Evolutionary conservation across 2,888 invertebrate species (phyloP).

Genomic region (Andrena camellia): DNA sequence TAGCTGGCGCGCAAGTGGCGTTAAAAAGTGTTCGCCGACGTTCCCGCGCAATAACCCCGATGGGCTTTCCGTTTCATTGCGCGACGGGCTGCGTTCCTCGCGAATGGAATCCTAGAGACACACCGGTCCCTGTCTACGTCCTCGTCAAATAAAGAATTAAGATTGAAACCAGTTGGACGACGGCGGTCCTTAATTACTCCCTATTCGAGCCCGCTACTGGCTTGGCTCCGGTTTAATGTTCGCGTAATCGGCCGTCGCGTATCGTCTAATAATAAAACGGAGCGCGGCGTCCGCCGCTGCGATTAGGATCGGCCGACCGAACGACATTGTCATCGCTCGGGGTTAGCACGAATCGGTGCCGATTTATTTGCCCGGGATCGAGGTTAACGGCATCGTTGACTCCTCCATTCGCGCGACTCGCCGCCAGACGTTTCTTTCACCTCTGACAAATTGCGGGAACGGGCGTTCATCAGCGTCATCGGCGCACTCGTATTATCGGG

Average conservation of each 20-base stretch:
- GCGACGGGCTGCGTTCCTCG: neutral
- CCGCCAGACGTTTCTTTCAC: conserved; percentile 36
- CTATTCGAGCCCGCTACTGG: neutral
- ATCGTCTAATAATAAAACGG: conserved; percentile 26
- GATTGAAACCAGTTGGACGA: conserved; percentile 33
- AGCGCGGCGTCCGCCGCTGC: neutral
- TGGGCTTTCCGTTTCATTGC: conserved; percentile 4
- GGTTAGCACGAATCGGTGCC: conserved; percentile 27
- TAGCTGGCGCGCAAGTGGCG: neutral
- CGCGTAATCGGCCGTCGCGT: conserved; percentile 30
- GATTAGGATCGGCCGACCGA: conserved; percentile 12
- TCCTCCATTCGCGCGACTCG: conserved; percentile 35
- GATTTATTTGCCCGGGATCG: conserved; percentile 45
- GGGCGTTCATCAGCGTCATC: neutral
- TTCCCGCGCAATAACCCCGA: neutral
- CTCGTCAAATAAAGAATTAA: conserved; percentile 43
- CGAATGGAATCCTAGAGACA: conserved; percentile 25
- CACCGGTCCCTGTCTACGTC: neutral
- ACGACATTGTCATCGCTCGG: conserved; percentile 23
- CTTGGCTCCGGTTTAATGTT: conserved; percentile 19
- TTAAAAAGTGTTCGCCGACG: neutral
- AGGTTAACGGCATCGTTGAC: conserved; percentile 59
- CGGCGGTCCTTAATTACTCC: conserved; percentile 23
- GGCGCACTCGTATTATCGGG: neutral
- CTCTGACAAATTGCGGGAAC: conserved; percentile 25